These are phyloP conservation scores for Enteromius paludinosus DNA, from an alignment of 2,797 vertebrate species.

Conservation along the genomic window DNA sequence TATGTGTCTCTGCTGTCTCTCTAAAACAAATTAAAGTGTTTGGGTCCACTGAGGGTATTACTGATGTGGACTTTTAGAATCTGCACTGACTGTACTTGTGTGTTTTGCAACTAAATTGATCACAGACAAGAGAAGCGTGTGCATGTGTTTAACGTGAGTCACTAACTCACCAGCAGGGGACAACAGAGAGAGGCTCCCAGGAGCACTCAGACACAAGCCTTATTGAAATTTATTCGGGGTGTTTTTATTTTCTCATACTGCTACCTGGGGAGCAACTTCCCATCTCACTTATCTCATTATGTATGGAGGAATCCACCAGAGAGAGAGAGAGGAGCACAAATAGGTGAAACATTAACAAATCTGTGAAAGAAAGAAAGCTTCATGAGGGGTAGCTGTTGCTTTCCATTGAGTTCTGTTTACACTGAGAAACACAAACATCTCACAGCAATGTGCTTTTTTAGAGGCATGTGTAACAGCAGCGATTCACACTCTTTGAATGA, in stretches of 20 bases:
- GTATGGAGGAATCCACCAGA: slow-evolving; percentile 65
- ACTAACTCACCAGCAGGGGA: slow-evolving; percentile 42
- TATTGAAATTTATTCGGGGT: slow-evolving; percentile 75
- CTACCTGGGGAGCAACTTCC: slow-evolving; percentile 67
- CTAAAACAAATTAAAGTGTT: background rate
- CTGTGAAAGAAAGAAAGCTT: slow-evolving; percentile 23
- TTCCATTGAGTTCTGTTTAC: slow-evolving; percentile 4
- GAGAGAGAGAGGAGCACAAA: slow-evolving; percentile 33
- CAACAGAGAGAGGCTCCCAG: slow-evolving; percentile 65
- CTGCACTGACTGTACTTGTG: background rate
- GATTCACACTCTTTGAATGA: background rate
- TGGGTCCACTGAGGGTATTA: background rate
- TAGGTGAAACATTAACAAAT: slow-evolving; percentile 26
- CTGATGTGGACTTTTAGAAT: slow-evolving; percentile 13
- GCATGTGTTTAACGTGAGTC: slow-evolving; percentile 36
- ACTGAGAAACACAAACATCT: slow-evolving; percentile 22
- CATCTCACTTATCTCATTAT: slow-evolving; percentile 75
- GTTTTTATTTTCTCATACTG: slow-evolving; percentile 69
- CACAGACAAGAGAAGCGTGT: slow-evolving; percentile 9
- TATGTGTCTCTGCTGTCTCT: background rate
- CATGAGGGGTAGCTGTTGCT: background rate
- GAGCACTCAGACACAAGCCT: slow-evolving; percentile 59
- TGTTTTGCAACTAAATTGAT: slow-evolving; percentile 27
- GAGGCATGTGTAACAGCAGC: background rate
- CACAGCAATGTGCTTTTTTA: background rate